A percentile compares a stretch with the other conserved stretches of the same genome.
Conservation (phyloP, 2,888 invertebrate genomes). For the Hirudinaria manillensis region DNA sequence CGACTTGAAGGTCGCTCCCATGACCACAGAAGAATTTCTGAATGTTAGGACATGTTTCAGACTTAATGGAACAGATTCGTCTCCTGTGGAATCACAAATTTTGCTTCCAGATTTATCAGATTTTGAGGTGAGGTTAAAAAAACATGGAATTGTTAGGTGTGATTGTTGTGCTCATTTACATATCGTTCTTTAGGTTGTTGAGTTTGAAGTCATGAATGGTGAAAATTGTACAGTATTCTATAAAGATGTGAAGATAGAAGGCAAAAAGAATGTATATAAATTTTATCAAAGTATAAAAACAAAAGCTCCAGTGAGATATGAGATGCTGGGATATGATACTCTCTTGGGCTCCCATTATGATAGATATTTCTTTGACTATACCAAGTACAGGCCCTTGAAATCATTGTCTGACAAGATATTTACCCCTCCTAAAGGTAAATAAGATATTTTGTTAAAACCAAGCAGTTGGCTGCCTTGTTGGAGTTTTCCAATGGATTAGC, state of each 20-base stretch:
- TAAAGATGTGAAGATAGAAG: slow-evolving; percentile 64
- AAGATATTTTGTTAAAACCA: not conserved
- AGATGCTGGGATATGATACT: slow-evolving; percentile 87
- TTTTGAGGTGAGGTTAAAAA: slow-evolving; percentile 60
- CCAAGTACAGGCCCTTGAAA: slow-evolving; percentile 55
- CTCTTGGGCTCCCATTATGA: slow-evolving; percentile 92
- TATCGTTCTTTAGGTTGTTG: slow-evolving; percentile 37
- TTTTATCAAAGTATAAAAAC: slow-evolving; percentile 53
- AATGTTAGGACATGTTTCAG: slow-evolving; percentile 76
- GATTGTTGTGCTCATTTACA: not conserved
- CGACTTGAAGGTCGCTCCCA: slow-evolving; percentile 64
- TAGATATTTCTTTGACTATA: slow-evolving; percentile 82
- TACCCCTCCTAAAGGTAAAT: slow-evolving; percentile 43
- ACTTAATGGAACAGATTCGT: slow-evolving; percentile 68
- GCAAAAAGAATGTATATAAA: slow-evolving; percentile 79
- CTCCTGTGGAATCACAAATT: slow-evolving; percentile 65
- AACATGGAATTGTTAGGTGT: not conserved
- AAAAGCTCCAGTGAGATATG: slow-evolving; percentile 71
- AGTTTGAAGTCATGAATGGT: slow-evolving; percentile 61
- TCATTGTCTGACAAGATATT: slow-evolving; percentile 39
- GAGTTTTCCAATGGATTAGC: not conserved
- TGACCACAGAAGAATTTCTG: slow-evolving; percentile 64
- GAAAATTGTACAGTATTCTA: slow-evolving; percentile 73
- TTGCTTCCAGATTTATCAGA: slow-evolving; percentile 74
- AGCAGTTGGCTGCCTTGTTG: not conserved